phyloP scores from a whole-genome alignment of 2,797 vertebrate species.

The Antennarius maculatus region DNA sequence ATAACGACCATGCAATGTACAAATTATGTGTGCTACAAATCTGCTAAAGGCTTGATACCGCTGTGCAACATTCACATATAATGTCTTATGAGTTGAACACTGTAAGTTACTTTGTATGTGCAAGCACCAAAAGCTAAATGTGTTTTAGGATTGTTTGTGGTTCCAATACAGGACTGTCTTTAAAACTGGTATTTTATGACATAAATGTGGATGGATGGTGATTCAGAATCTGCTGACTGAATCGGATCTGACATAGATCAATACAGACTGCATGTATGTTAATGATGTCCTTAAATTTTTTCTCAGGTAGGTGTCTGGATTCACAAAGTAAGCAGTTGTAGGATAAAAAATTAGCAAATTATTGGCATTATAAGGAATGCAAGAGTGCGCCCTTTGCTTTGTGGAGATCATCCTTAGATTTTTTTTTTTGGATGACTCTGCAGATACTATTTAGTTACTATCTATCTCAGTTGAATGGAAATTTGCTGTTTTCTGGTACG shows the following conservation, averaged over 20 bases:
- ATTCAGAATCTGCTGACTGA: constrained; percentile 72
- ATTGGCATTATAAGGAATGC: constrained; percentile 8
- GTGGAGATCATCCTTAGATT: no score
- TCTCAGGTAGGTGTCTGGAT: constrained; percentile 47
- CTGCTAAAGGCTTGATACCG: neutral
- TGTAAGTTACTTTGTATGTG: constrained; percentile 38
- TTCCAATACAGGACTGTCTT: constrained; percentile 54
- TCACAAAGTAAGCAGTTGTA: constrained; percentile 32
- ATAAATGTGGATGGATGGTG: constrained; percentile 72
- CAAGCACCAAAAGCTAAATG: constrained; percentile 52
- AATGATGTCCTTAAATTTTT: constrained; percentile 73
- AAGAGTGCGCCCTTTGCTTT: neutral
- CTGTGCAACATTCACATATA: neutral
- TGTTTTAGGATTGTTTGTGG: constrained; percentile 54
- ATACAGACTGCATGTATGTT: constrained; percentile 69
- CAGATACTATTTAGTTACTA: constrained; percentile 47
- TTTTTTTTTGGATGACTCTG: constrained; percentile 29
- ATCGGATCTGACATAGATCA: constrained; percentile 59
- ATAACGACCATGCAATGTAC: constrained; percentile 12
- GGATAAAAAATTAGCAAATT: constrained; percentile 27
- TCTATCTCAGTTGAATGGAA: constrained; percentile 45
- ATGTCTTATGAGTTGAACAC: neutral
- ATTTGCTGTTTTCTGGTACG: constrained; percentile 39
- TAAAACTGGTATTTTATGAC: constrained; percentile 69
- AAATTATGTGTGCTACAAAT: constrained; percentile 9